These are phyloP conservation scores for Crioceris asparagi DNA, from an alignment of 2,888 invertebrate genomes.

Conservation along the genomic window DNA sequence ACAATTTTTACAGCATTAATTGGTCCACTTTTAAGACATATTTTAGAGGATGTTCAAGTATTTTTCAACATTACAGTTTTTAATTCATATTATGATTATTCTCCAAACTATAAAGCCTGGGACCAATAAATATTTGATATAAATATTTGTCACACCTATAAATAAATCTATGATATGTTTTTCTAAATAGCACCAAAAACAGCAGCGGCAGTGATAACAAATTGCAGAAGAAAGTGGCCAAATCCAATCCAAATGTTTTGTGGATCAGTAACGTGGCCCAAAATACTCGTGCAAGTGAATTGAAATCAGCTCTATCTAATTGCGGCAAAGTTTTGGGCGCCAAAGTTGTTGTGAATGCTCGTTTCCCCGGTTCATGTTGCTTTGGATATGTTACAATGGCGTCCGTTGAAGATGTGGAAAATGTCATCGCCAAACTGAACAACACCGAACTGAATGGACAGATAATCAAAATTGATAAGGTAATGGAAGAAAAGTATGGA, in stretches of 20 bases:
- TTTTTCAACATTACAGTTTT: too few species aligned
- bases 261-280: slow-evolving; percentile 94
- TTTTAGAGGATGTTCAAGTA: too few species aligned
- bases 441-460: slow-evolving; percentile 90
- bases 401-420: slow-evolving; percentile 76
- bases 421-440: slow-evolving; percentile 83
- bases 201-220: too few species aligned
- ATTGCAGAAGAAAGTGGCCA: slow-evolving; percentile 20
- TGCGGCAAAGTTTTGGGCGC: slow-evolving; percentile 93
- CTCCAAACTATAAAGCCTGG: too few species aligned
- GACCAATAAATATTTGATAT: too few species aligned
- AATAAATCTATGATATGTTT: too few species aligned
- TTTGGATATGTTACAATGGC: slow-evolving; percentile 97
- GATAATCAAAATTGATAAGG: slow-evolving; percentile 90
- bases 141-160: too few species aligned
- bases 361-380: slow-evolving; percentile 84
- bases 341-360: slow-evolving; percentile 92
- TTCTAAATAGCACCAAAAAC: too few species aligned
- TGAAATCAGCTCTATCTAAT: slow-evolving; percentile 85
- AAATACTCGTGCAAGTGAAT: slow-evolving; percentile 83
- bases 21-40: too few species aligned
- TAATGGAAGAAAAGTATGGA: too few species aligned
- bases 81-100: too few species aligned
- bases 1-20: too few species aligned
- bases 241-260: slow-evolving; percentile 52